Conservation (phyloP, 2,113 vertebrate species). For the Engraulis encrasicolus region DNA sequence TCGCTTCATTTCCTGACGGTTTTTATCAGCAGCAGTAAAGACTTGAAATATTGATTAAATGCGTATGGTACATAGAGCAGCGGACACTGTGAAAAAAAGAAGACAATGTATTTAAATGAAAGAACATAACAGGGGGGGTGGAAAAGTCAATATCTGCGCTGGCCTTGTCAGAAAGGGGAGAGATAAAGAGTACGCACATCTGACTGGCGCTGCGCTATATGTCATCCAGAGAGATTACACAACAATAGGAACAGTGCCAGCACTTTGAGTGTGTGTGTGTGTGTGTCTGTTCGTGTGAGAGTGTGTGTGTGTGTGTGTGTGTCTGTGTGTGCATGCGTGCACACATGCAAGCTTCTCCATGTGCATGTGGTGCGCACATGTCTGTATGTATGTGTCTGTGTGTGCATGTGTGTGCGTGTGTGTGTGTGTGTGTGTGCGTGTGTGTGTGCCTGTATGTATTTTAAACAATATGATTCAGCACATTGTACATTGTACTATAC, state of each 20-base stretch:
- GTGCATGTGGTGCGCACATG: too few relatives aligned
- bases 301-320: neutral
- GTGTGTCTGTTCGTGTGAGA: too few relatives aligned
- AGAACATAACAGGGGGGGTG: neutral
- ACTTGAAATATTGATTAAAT: neutral
- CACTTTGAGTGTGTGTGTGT: neutral
- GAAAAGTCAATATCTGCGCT: conserved; percentile 1
- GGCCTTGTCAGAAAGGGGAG: neutral
- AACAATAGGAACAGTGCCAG: neutral
- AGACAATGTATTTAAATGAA: neutral
- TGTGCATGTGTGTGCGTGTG: too few relatives aligned
- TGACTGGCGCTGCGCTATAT: neutral
- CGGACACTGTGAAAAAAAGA: neutral
- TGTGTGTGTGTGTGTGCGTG: too few relatives aligned
- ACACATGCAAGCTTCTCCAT: too few relatives aligned
- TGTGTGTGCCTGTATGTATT: neutral
- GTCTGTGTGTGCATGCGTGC: too few relatives aligned
- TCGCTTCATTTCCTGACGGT: conserved; percentile 4
- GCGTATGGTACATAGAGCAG: neutral
- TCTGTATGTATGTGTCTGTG: too few relatives aligned
- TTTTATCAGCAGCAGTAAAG: conserved; percentile 10
- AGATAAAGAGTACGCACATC: neutral
- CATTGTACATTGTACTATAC: too few relatives aligned
- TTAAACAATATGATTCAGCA: neutral
- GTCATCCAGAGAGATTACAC: neutral